A percentile compares a stretch with the other conserved stretches of the same genome.
phyloP scores from a whole-genome alignment of 1,140 invertebrate species.

The Leptopilina boulardi region DNA sequence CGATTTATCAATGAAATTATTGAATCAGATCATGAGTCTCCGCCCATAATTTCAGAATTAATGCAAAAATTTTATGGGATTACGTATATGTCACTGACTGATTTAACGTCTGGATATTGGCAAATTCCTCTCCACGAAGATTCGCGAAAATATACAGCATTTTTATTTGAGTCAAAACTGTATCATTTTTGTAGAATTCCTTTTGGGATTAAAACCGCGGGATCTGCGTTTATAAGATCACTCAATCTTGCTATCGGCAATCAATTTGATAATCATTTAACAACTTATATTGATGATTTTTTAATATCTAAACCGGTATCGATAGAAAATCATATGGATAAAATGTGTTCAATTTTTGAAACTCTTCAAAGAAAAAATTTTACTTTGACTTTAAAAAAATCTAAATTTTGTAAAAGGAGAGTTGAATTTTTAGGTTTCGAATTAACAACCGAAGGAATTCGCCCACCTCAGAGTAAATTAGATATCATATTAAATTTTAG shows the following conservation, averaged over 20 bases:
- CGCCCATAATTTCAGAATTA: too few relatives aligned
- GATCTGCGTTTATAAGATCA: slow-evolving; percentile 10
- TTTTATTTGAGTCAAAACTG: too few relatives aligned
- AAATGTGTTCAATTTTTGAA: not conserved
- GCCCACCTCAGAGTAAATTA: slow-evolving; percentile 61
- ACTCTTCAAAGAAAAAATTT: slow-evolving; percentile 18
- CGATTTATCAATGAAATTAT: too few relatives aligned
- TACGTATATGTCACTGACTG: too few relatives aligned
- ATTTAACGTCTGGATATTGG: too few relatives aligned
- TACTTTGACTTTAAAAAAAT: slow-evolving; percentile 38
- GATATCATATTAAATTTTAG: slow-evolving; percentile 61
- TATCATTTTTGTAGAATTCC: too few relatives aligned
- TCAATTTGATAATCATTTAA: slow-evolving; percentile 25
- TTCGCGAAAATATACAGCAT: too few relatives aligned
- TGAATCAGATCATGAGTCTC: too few relatives aligned
- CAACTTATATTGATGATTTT: slow-evolving; percentile 38
- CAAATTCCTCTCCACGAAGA: too few relatives aligned
- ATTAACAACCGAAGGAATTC: slow-evolving; percentile 55
- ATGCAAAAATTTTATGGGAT: too few relatives aligned
- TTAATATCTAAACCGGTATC: not conserved
- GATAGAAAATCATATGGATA: not conserved
- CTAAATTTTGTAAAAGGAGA: slow-evolving; percentile 34
- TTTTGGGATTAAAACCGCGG: too few relatives aligned
- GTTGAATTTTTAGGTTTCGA: slow-evolving; percentile 61
- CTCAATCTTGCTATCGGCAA: slow-evolving; percentile 11